Evolutionary conservation across 2,888 invertebrate genomes (phyloP).

Genomic region (Lepidocyrtoides sp.): DNA sequence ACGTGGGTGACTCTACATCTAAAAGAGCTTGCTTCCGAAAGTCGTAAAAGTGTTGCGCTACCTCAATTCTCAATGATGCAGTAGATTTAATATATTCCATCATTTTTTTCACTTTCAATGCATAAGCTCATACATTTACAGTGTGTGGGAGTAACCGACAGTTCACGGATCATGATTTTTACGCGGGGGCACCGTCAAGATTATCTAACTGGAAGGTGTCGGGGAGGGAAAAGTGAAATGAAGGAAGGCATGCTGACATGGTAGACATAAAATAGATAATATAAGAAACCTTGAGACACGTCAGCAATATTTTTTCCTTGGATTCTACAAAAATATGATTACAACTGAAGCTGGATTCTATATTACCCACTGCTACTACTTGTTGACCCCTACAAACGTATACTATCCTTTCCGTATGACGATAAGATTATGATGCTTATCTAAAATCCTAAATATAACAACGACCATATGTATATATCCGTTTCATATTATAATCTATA

Average conservation of each 20-base stretch:
- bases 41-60: too few species aligned
- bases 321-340: not conserved
- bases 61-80: too few species aligned
- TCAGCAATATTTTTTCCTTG: not conserved
- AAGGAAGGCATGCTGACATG: constrained; percentile 14
- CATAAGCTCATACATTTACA: too few species aligned
- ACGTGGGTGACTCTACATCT: too few species aligned
- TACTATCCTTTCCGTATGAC: not conserved
- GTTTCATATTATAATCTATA: not conserved
- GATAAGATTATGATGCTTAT: not conserved
- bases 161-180: not conserved
- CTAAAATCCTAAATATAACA: not conserved
- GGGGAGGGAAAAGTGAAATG: too few species aligned
- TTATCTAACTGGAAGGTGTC: constrained; percentile 34
- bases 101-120: too few species aligned
- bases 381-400: not conserved
- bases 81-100: too few species aligned
- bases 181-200: constrained; percentile 48
- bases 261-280: not conserved
- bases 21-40: too few species aligned
- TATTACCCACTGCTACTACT: not conserved
- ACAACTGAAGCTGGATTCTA: not conserved
- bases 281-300: not conserved
- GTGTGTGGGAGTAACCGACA: not conserved
- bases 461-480: not conserved